Percentiles rank a stretch among this genome's conserved stretches.
Conservation (phyloP, 2,113 vertebrate genomes). For the Protobothrops flavoviridis region DNA sequence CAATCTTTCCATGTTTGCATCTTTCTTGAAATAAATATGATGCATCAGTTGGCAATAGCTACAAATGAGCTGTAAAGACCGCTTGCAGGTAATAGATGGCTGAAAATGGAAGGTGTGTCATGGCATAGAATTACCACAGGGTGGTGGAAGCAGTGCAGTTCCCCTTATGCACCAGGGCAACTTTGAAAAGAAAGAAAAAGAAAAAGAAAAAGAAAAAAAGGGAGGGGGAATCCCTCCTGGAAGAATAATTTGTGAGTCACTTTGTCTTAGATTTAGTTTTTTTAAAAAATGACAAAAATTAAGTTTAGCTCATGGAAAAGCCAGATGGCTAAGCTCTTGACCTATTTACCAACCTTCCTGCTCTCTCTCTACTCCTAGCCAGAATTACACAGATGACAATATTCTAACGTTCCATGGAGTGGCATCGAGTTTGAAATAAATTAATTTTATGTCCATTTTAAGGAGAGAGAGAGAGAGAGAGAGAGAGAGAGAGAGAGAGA, state of each 20-base stretch:
- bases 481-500: conserved; percentile 13
- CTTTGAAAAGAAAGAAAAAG: background rate
- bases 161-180: conserved; percentile 12
- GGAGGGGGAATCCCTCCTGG: conserved; percentile 32
- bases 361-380: conserved; percentile 30
- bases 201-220: background rate
- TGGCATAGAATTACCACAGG: conserved; percentile 77
- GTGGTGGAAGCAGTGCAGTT: conserved; percentile 73
- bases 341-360: conserved; percentile 53
- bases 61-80: background rate
- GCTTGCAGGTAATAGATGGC: conserved; percentile 22
- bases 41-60: background rate
- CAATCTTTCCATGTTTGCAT: background rate
- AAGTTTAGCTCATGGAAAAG: conserved; percentile 53
- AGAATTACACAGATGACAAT: conserved; percentile 50
- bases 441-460: conserved; percentile 53
- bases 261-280: conserved; percentile 14
- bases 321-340: conserved; percentile 72
- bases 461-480: conserved; percentile 13
- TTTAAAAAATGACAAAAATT: conserved; percentile 52
- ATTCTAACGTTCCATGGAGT: conserved; percentile 33
- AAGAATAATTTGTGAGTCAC: conserved; percentile 25
- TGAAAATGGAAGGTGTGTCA: conserved; percentile 63
- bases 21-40: background rate
- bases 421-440: conserved; percentile 35